Evolutionary conservation across 2,888 invertebrate genomes (phyloP).

Genomic region (Andrena praecox): DNA sequence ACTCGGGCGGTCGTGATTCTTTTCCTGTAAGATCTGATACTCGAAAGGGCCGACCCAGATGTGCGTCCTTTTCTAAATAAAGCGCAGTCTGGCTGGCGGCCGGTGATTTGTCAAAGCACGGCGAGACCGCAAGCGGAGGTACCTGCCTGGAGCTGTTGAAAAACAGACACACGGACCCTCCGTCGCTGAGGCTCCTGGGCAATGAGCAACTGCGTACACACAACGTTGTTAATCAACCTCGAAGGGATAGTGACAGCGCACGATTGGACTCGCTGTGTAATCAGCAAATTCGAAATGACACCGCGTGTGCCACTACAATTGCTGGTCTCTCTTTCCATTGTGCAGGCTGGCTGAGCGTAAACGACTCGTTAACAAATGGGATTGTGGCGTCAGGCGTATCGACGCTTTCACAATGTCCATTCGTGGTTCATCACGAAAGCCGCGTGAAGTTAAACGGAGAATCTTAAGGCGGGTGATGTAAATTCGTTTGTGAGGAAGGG

Average conservation of each 20-base stretch:
- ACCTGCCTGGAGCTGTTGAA: constrained; percentile 10
- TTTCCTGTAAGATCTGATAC: background rate
- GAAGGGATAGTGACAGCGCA: constrained; percentile 31
- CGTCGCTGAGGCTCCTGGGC: constrained; percentile 10
- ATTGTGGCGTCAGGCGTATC: too few relatives aligned
- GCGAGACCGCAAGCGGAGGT: constrained; percentile 12
- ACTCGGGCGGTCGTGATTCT: background rate
- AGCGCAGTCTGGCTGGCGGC: background rate
- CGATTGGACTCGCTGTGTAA: constrained; percentile 37
- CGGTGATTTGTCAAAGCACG: constrained; percentile 32
- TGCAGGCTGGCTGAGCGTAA: too few relatives aligned
- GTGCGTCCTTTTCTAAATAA: constrained; percentile 1
- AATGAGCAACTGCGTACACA: constrained; percentile 18
- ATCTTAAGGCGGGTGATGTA: background rate
- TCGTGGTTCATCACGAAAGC: background rate
- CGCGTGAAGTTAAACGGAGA: background rate
- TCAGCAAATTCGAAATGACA: constrained; percentile 30
- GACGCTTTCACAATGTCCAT: too few relatives aligned
- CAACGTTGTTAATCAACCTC: constrained; percentile 60
- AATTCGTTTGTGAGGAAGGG: background rate
- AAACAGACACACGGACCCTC: constrained; percentile 9
- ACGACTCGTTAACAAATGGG: too few relatives aligned
- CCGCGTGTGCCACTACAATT: constrained; percentile 37
- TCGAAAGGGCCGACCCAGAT: background rate
- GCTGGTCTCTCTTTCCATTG: background rate